Base-by-base conservation (phyloP, 2,888 invertebrate species). In the Ametastegia equiseti region DNA sequence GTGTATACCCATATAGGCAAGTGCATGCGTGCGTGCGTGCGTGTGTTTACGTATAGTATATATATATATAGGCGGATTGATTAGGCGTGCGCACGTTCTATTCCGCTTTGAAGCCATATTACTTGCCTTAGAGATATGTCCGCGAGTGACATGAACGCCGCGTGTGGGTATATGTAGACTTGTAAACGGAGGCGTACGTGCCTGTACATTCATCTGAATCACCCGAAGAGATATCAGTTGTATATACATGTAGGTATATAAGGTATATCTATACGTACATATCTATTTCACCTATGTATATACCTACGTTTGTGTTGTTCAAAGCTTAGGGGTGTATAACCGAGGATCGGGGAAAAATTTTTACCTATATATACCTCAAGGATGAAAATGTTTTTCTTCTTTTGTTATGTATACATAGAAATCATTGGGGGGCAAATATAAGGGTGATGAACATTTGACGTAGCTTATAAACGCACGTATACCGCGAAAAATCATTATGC, bases 121-220 rank as follows among this genome's bases (percentile, higher is more conserved):
- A 36, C 33, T 19, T 36, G 19, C 36, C 36, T n/a, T n/a, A n/a
- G n/a, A n/a, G 65, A 39, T 67, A 33, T 65, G n/a, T 67, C 65
- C 78, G n/a, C n/a, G 42, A 78, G 78, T 78, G 78, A 78, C 84
- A 82, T 83, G 84, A 83, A 84, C 84, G 85, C 83, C 85, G 85
- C 82, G 69, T 67, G 42, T 65, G 36, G 19, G 85, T 84, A 84
- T 84, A n/a, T n/a, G n/a, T n/a, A n/a, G n/a, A n/a, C n/a, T n/a
- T n/a, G n/a, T n/a, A 83, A 83, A 83, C 77, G 77, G 82, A 80
- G 80, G 78, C 79, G 82, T 82, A 85, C 69, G 82, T 81, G 89
- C 93, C 93, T 92, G 93, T 93, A 86, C 91, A 92, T 78, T 78
- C 78, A 63, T 78, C 78, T 63, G 78, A 78, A 78, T 78, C 78